Evolutionary conservation across 2,888 invertebrate species (phyloP).

Genomic region (Cacoxenus indagator): DNA sequence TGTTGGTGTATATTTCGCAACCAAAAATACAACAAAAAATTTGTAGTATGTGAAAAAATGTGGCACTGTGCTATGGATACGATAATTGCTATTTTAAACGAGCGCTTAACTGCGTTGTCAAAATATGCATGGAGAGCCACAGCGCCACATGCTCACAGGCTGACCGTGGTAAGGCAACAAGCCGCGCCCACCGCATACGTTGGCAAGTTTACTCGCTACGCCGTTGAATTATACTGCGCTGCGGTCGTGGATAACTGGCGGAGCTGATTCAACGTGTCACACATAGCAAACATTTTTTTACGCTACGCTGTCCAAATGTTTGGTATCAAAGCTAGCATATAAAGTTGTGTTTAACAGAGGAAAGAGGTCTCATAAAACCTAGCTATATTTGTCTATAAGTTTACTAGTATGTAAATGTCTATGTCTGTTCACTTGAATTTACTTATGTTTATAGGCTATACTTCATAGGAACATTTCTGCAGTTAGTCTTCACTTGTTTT

Average conservation of each 20-base stretch:
- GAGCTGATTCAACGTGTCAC: background rate
- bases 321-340: too few relatives aligned
- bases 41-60: background rate
- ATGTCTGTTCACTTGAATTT: too few relatives aligned
- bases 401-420: too few relatives aligned
- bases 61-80: conserved; percentile 5
- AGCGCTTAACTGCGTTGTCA: conserved; percentile 19
- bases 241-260: conserved; percentile 8
- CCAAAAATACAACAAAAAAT: background rate
- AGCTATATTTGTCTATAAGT: too few relatives aligned
- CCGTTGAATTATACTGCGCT: background rate
- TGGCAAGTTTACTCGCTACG: background rate
- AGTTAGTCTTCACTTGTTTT: too few relatives aligned
- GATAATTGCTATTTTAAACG: conserved; percentile 20
- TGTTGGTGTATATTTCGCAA: background rate
- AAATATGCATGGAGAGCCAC: conserved; percentile 3
- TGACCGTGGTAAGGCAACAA: background rate
- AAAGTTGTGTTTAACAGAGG: too few relatives aligned
- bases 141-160: background rate
- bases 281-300: background rate
- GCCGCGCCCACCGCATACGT: background rate
- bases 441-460: too few relatives aligned
- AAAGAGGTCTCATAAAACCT: too few relatives aligned
- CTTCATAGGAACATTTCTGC: too few relatives aligned
- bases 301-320: background rate